Evolutionary conservation across 1,140 invertebrate species (phyloP), one percentile per base, ranked within the genome.

Genomic region (Phymastichus coffea): DNA sequence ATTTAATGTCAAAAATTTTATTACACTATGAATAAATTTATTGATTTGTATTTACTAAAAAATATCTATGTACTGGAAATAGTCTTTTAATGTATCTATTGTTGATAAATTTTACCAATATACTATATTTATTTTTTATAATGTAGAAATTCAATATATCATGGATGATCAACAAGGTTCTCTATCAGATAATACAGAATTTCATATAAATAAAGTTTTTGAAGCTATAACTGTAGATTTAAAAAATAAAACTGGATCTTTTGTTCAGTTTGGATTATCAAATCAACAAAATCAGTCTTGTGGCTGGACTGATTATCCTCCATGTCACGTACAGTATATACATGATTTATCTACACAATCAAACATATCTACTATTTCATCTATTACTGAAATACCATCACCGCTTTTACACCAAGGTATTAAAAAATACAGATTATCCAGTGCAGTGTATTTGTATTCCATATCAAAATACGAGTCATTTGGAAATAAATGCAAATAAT

Each of bases 181-280:
- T 4, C 62, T 72, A 12, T 40, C 73, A 19, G 72, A 73, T 12
- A 69, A 72, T 44, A 77, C 76, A 38, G 69, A 65, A 20, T 72
- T 78, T 63, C 75, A 83, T 14, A 74, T 86, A 62, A 84, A 86
- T 66, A 83, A 86, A 70, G 85, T 86, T 51, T 85, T 86, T 22
- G 81, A 84, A 58, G 81, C 84, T 51, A 84, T 86, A 80, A 84
- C 84, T 19, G 81, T 84, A 25, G 84, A 85, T 66, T 77, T 82
- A 28, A 81, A 85, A 63, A 82, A 70, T 70, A 77, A 79, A 20
- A 81, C 83, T 52, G 84, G 83, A 23, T 83, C 83, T 65, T 86
- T 85, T 62, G 79, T 81, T 14, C 82, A 83, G 28, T 80, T 85
- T 48, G 81, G 81, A 14, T 78, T 81, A 53, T 73, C 80, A 19